Evolutionary conservation across 2,888 invertebrate genomes (phyloP).

Genomic region (Eueremaeus valkanovi): DNA sequence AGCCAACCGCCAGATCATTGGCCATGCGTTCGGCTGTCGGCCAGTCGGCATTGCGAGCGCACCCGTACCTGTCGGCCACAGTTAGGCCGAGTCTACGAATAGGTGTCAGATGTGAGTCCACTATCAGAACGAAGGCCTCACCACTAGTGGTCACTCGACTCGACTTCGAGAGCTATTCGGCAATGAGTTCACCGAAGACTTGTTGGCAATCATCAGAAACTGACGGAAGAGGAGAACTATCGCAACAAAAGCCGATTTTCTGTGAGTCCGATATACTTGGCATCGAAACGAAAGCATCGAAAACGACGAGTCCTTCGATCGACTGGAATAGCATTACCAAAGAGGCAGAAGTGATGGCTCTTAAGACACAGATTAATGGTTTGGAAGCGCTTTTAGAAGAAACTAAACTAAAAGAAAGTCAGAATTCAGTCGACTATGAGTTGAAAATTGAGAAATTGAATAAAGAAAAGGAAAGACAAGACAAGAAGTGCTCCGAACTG

Average conservation of each 20-base stretch:
- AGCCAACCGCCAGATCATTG: not conserved
- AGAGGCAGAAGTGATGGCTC: not conserved
- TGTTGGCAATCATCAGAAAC: not conserved
- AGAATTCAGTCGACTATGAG: not conserved
- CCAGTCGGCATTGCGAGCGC: not conserved
- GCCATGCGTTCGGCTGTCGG: not conserved
- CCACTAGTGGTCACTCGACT: not conserved
- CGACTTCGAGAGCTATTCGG: not conserved
- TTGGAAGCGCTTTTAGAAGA: not conserved
- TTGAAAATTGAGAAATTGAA: not conserved
- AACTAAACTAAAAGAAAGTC: not conserved
- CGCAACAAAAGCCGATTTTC: not conserved
- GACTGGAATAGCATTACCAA: conserved; percentile 2
- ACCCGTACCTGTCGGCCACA: not conserved
- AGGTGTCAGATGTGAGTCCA: not conserved
- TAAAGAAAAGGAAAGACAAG: not conserved
- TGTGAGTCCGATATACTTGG: too few species aligned
- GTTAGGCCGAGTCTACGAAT: not conserved
- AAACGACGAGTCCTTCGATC: not conserved
- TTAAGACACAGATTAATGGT: not conserved
- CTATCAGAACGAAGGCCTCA: not conserved
- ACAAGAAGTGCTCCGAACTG: not conserved
- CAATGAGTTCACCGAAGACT: not conserved
- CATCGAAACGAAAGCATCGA: not conserved
- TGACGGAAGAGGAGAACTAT: not conserved